Conservation (phyloP, 2,797 vertebrate species). For the Diglossa cyanea region DNA sequence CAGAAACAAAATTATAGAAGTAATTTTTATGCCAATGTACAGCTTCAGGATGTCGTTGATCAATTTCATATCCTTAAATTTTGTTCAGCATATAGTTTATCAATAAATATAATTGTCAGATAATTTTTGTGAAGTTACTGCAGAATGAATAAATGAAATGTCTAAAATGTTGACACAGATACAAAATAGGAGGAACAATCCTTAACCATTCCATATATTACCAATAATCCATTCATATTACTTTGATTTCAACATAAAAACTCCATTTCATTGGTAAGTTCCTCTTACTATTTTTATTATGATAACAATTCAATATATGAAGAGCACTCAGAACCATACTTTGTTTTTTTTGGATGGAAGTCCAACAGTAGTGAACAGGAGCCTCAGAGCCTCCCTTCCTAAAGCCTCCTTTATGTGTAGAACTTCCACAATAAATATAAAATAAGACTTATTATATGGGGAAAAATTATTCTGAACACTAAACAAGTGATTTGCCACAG, state of each 20-base stretch:
- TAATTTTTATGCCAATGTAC: not conserved
- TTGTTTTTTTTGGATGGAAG: not conserved
- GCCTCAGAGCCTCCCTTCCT: not conserved
- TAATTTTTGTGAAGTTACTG: not conserved
- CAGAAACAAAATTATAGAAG: not conserved
- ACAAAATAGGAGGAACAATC: not conserved
- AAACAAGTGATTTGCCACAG: not conserved
- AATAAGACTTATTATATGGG: not conserved
- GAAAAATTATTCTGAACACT: not conserved
- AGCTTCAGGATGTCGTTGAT: not conserved
- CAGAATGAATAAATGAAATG: not conserved
- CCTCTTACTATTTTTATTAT: not conserved
- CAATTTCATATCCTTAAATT: not conserved
- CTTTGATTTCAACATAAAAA: not conserved
- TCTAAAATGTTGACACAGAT: not conserved
- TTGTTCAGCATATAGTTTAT: not conserved
- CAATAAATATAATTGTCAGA: not conserved
- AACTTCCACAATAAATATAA: not conserved
- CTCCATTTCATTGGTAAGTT: not conserved
- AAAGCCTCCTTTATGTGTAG: not conserved
- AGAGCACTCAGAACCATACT: not conserved
- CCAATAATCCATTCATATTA: not conserved
- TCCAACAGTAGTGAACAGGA: not conserved
- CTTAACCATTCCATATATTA: not conserved
- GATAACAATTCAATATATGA: not conserved